Evolutionary conservation across 2,888 invertebrate genomes (phyloP).

Genomic region (Cataglyphis albicans): DNA sequence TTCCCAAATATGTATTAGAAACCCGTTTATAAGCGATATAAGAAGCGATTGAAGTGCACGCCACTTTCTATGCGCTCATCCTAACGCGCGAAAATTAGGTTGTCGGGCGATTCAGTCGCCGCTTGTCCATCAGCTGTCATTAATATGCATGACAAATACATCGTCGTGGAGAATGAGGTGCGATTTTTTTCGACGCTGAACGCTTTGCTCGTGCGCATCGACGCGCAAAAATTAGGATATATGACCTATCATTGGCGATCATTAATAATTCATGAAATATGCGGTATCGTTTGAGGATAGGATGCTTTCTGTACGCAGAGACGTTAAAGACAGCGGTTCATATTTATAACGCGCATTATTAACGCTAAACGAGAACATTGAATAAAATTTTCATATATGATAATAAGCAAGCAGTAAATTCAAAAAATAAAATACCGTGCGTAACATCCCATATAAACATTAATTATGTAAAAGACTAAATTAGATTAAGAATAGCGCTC

Average conservation of each 20-base stretch:
- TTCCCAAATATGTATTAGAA: neutral
- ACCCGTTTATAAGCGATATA: neutral
- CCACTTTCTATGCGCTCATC: constrained; percentile 23
- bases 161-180: constrained; percentile 42
- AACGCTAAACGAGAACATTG: constrained; percentile 13
- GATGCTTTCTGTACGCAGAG: constrained; percentile 21
- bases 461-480: neutral
- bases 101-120: constrained; percentile 39
- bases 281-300: constrained; percentile 38
- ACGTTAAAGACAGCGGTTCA: constrained; percentile 12
- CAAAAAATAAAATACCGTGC: neutral
- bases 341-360: constrained; percentile 39
- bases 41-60: constrained; percentile 19
- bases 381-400: neutral
- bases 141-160: constrained; percentile 55
- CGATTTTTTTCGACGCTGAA: constrained; percentile 44
- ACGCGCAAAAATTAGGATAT: constrained; percentile 49
- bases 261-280: constrained; percentile 53
- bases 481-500: constrained; percentile 29
- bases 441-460: neutral
- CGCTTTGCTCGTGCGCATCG: constrained; percentile 26
- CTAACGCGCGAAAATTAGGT: constrained; percentile 52
- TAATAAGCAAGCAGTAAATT: neutral
- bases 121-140: constrained; percentile 49
- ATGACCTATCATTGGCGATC: constrained; percentile 45